A percentile compares a stretch with the other conserved stretches of the same genome.
phyloP scores from a whole-genome alignment of 92 coral and sea anemone genomes.

The Palythoa grandiflora region DNA sequence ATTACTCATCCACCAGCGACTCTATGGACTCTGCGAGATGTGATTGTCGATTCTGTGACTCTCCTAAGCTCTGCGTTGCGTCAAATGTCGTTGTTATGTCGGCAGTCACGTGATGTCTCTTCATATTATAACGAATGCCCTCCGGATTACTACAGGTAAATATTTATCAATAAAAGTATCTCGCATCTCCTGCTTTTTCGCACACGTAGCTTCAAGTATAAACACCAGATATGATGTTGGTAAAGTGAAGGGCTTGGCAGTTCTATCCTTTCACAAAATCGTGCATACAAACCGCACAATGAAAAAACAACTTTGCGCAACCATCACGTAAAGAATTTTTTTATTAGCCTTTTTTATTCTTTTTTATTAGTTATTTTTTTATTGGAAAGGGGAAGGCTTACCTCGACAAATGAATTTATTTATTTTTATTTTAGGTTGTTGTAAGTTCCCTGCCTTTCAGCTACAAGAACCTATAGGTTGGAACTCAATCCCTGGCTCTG shows the following conservation, averaged over 20 bases:
- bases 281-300: no score
- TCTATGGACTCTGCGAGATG: conserved; percentile 39
- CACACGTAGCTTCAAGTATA: background rate
- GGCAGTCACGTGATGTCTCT: conserved; percentile 40
- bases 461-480: no score
- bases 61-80: background rate
- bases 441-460: background rate
- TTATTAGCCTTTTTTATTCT: no score
- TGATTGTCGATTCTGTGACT: conserved; percentile 63
- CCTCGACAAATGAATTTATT: background rate
- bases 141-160: conserved; percentile 14
- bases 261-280: no score
- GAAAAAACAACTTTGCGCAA: no score
- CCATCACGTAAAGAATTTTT: no score
- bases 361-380: no score
- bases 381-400: background rate
- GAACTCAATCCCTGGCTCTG: no score
- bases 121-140: background rate
- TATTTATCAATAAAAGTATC: background rate
- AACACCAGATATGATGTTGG: no score
- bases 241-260: no score
- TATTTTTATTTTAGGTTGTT: no score
- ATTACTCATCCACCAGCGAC: conserved; percentile 54
- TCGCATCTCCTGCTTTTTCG: background rate
- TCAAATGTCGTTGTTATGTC: background rate